Evolutionary conservation across 1,140 invertebrate genomes (phyloP), one percentile per base, ranked within the genome.

Genomic region (Oryzaephilus surinamensis): DNA sequence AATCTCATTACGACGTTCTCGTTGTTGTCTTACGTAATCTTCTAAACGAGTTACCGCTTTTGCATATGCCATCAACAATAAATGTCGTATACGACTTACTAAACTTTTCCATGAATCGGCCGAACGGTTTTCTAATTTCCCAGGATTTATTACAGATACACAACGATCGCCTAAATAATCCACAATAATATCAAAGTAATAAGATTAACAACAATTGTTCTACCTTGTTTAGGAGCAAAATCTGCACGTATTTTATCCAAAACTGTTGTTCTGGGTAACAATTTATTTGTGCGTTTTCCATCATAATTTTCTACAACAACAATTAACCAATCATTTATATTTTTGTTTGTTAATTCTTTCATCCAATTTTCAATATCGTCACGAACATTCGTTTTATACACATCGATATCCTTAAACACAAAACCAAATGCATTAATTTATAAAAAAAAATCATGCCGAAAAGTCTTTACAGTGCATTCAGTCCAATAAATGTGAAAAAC

Each of bases 401-500:
- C 70, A 61, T 97, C 92, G 43, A 93, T 66, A 73, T 96, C 92
- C 89, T 95, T 48, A 70, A 70, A 43, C 51, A 20, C 19, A 30
- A 15, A 21, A 17, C 16, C 18, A 29, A 36, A 13, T 44, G 7
- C 3, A 13, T 20, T 11, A 11, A n/a, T n/a, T n/a, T n/a, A n/a
- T n/a, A n/a, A n/a, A 15, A 29, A 11, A 37, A 23, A 15, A 10
- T 8, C 11, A 12, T 16, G 15, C 16, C 12, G 5, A 24, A 14
- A 29, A 45, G 26, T 51, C 66, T 74, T 74, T 72, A 91, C 87
- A 48, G 76, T 74, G 68, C 91, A 95, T 64, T 95, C 91, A 26
- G 84, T 93, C 81, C 91, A 94, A 66, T 84, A 97, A 34, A 90
- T 90, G 63, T 97, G 90, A 56, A 97, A 82, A 57, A 95, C 81